A percentile compares a stretch with the other conserved stretches of the same genome.
phyloP scores from a whole-genome alignment of 2,888 invertebrate genomes.

The Mesorhabditis belari region DNA sequence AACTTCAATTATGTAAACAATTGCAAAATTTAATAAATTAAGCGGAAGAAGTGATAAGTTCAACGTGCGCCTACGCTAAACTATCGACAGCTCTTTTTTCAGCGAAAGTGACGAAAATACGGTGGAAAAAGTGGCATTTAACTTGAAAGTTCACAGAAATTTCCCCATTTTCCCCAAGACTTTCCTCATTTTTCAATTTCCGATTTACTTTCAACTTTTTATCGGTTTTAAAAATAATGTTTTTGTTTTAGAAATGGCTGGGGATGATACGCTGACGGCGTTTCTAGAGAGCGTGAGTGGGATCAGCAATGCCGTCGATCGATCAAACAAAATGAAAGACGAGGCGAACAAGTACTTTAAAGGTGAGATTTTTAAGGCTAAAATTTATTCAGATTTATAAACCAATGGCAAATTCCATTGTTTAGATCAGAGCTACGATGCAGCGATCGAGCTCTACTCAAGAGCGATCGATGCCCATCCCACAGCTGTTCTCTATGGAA shows the following conservation, averaged over 20 bases:
- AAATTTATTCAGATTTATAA: neutral
- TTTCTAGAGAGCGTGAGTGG: neutral
- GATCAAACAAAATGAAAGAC: constrained; percentile 76
- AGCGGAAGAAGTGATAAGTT: neutral
- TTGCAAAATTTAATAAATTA: neutral
- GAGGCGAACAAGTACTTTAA: constrained; percentile 87
- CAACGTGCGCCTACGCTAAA: neutral
- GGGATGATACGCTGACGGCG: neutral
- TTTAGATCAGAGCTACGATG: constrained; percentile 80
- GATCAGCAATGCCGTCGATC: constrained; percentile 4
- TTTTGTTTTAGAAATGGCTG: too few relatives aligned
- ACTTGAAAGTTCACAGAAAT: too few relatives aligned
- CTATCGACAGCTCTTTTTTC: neutral
- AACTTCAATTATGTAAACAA: neutral
- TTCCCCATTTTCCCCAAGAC: too few relatives aligned
- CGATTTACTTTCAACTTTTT: too few relatives aligned
- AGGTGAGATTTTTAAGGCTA: constrained; percentile 62
- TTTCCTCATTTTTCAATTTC: too few relatives aligned
- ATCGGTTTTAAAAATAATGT: too few relatives aligned
- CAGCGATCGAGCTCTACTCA: constrained; percentile 76
- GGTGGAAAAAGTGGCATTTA: neutral
- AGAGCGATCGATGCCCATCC: constrained; percentile 27
- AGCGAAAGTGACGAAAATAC: neutral
- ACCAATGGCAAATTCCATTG: neutral
- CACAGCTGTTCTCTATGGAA: neutral